phyloP scores from a whole-genome alignment of 2,113 vertebrate species.

The Salminus brasiliensis region DNA sequence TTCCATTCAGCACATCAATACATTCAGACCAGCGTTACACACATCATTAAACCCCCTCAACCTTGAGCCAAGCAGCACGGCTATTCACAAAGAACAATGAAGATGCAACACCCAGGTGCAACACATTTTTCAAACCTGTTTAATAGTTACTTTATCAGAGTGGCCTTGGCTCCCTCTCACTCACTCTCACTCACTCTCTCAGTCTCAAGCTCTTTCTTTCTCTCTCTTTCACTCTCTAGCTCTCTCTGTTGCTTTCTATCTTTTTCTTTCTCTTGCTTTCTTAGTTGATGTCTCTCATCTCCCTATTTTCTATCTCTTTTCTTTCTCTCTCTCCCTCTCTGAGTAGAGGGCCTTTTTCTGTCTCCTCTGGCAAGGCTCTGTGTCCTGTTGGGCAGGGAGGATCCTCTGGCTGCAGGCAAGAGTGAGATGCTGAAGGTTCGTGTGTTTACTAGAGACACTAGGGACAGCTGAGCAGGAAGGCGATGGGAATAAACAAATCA shows the following conservation, averaged over 20 bases:
- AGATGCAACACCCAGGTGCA: background rate
- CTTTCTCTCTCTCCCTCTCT: background rate
- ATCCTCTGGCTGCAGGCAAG: too few relatives aligned
- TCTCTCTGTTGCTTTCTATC: background rate
- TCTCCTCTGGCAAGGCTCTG: too few relatives aligned
- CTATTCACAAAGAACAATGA: background rate
- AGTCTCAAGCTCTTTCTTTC: background rate
- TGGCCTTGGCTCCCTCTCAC: background rate
- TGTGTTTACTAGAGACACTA: too few relatives aligned
- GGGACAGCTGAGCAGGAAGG: too few relatives aligned
- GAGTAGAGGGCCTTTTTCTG: too few relatives aligned
- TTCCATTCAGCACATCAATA: background rate
- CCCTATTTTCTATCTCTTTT: background rate
- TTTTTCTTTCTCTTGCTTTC: background rate
- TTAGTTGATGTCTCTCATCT: background rate
- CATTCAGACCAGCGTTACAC: background rate
- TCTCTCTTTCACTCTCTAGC: slow-evolving; percentile 3
- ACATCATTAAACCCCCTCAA: slow-evolving; percentile 7
- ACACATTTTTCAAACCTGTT: background rate
- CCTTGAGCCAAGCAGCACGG: background rate
- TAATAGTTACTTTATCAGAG: slow-evolving; percentile 18
- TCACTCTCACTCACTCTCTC: background rate
- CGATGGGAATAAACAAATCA: too few relatives aligned
- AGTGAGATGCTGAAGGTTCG: too few relatives aligned
- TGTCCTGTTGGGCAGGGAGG: too few relatives aligned